Conservation (phyloP, 2,113 vertebrate species). For the Verasper variegatus region DNA sequence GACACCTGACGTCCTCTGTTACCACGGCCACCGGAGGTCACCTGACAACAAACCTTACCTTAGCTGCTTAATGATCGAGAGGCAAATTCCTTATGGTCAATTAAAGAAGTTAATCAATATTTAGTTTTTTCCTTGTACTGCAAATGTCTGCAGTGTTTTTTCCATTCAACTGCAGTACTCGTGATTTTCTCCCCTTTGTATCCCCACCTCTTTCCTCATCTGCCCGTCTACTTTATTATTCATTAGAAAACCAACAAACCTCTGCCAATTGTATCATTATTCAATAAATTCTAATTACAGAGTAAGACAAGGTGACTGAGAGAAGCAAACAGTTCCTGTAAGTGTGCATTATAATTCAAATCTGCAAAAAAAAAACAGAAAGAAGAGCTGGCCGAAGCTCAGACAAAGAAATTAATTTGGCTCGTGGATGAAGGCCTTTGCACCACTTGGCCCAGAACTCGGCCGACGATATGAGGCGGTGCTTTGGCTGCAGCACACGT, state of each 20-base stretch:
- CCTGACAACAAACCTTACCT: too few relatives aligned
- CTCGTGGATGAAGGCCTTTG: not conserved
- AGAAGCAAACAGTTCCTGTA: constrained; percentile 14
- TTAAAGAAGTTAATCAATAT: not conserved
- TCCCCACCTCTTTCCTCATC: not conserved
- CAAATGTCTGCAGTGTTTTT: not conserved
- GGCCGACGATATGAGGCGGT: too few relatives aligned
- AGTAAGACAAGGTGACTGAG: constrained; percentile 2
- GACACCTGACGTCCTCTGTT: not conserved
- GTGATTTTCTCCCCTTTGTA: not conserved
- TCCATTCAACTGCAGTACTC: not conserved
- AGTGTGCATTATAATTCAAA: constrained; percentile 16
- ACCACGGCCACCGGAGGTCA: not conserved
- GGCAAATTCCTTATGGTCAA: not conserved
- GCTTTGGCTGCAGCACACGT: not conserved
- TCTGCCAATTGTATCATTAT: constrained; percentile 29
- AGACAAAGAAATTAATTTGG: constrained; percentile 39
- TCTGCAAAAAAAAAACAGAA: not conserved
- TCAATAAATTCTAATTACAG: constrained; percentile 10
- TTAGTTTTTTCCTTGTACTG: too few relatives aligned
- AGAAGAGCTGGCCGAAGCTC: constrained; percentile 2
- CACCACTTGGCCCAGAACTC: not conserved
- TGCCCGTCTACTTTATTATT: constrained; percentile 8
- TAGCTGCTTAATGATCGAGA: not conserved
- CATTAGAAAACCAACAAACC: constrained; percentile 20